Conservation (phyloP, 2,797 vertebrate species). For the Sphenopsis melanotis region DNA sequence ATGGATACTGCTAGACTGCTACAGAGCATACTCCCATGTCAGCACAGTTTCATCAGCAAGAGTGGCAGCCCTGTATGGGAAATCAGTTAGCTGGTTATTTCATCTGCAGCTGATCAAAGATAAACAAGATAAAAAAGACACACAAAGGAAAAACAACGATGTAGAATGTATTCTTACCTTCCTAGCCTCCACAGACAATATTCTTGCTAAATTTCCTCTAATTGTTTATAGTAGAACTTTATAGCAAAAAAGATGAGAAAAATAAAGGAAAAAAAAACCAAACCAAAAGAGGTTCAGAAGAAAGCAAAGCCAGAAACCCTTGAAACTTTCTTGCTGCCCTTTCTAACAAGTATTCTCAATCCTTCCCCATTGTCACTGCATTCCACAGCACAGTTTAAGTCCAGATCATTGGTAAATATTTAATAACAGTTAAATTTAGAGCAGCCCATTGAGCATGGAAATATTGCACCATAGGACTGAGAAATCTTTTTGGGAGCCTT, state of each 20-base stretch:
- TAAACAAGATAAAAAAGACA: constrained; percentile 46
- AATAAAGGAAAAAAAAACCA: not conserved
- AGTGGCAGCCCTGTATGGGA: constrained; percentile 33
- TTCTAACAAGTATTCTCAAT: not conserved
- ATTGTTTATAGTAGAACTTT: constrained; percentile 18
- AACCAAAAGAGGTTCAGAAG: not conserved
- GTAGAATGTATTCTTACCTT: constrained; percentile 15
- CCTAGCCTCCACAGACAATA: constrained; percentile 8
- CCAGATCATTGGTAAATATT: not conserved
- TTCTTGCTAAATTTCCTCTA: constrained; percentile 27
- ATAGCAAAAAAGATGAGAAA: not conserved
- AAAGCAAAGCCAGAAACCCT: not conserved
- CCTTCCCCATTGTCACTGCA: not conserved
- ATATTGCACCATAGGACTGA: not conserved
- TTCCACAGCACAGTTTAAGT: not conserved
- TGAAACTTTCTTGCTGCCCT: not conserved
- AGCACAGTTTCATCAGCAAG: constrained; percentile 13
- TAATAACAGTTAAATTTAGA: not conserved
- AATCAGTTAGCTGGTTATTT: constrained; percentile 57
- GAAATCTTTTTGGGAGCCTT: not conserved
- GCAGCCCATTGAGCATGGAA: not conserved
- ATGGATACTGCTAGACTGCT: constrained; percentile 37
- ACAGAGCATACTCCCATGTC: not conserved
- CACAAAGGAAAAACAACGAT: constrained; percentile 38
- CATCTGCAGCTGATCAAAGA: constrained; percentile 63